Base-by-base conservation (phyloP, 1,140 invertebrate genomes). In the Drosophila kurseongensis region DNA sequence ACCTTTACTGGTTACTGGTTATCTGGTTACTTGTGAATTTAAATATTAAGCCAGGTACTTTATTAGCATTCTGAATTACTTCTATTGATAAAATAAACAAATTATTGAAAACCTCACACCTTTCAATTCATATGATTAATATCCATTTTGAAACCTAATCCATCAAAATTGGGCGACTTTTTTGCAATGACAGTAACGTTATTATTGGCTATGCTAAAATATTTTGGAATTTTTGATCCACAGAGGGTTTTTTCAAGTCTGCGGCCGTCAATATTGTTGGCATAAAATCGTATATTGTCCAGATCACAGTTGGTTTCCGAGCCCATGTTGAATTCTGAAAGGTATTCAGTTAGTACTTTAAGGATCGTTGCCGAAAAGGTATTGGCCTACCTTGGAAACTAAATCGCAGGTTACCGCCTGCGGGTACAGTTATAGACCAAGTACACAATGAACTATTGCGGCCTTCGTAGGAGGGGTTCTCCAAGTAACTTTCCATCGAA, bases 381-480 rank as follows among this genome's bases (percentile, higher is more conserved):
- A 32, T 8, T 51, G n/a, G 5, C 42, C 81, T 91, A 94, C 94
- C 79, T 62, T 73, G 62, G 73, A 96, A 96, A 60, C 92, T 77
- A 18, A 96, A 75, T 3, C 85, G 75, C 32, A 96, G 55, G 52
- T 89, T 93, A 18, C 93, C 93, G 13, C 93, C 94, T 10, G 90
- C 71, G 2, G 96, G 95, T 2, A 96, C 95, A 51, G 93, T 93
- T 0, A 97, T 82, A 44, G 94, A 93, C 97, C 97, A 97, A 16
- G 91, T 92, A 90, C 97, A 97, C 1, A 93, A 88, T 9, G 93
- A 93, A 41, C 92, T 62, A 93, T 93, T 47, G 94, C 94, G 85
- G 94, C 95, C 74, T 93, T 93, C 14, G 92, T 96, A 97, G 60
- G 95, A 73, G 2, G 97, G 97, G 90, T 96, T 97, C 0, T 94